Evolutionary conservation across 2,797 vertebrate genomes (phyloP).

Genomic region (Halcyon leucocephala): DNA sequence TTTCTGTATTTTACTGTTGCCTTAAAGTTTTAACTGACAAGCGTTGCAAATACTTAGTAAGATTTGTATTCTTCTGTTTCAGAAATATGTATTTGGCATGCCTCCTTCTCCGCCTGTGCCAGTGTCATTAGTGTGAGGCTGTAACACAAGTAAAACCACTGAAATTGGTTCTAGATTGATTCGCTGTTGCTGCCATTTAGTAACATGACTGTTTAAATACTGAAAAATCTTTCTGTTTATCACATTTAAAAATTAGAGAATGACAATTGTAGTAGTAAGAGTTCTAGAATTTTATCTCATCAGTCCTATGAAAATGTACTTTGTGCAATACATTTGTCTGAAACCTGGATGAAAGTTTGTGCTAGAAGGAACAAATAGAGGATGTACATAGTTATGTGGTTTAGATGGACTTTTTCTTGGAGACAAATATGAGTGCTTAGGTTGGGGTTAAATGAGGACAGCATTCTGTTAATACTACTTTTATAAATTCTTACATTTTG

Average conservation of each 20-base stretch:
- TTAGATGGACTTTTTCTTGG: background rate
- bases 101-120: background rate
- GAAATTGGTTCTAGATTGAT: background rate
- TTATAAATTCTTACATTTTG: background rate
- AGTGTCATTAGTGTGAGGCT: conserved; percentile 32
- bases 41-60: background rate
- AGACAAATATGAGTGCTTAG: background rate
- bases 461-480: background rate
- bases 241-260: background rate
- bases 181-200: background rate
- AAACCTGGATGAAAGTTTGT: background rate
- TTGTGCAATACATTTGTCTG: background rate
- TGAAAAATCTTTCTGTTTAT: background rate
- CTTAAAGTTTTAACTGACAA: background rate
- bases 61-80: conserved; percentile 43
- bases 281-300: background rate
- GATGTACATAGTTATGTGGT: background rate
- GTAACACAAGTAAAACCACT: background rate
- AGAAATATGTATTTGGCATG: conserved; percentile 20
- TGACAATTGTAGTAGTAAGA: background rate
- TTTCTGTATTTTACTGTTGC: background rate
- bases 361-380: background rate
- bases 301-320: background rate
- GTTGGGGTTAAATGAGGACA: background rate
- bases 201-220: background rate